Evolutionary conservation across 1,140 invertebrate genomes (phyloP).

Genomic region (Pseudomyrmex concolor): DNA sequence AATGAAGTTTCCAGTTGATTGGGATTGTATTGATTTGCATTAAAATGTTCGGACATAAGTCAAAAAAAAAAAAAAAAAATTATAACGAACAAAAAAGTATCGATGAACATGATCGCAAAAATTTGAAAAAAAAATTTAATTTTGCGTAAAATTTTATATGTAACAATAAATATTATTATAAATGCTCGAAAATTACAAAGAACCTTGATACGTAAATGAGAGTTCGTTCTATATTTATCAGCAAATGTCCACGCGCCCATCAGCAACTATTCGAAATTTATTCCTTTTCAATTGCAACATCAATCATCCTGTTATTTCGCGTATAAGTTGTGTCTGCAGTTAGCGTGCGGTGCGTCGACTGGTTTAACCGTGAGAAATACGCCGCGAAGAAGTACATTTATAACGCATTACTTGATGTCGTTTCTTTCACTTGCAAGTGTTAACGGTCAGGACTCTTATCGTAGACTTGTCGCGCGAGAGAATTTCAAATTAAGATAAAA

Average conservation of each 20-base stretch:
- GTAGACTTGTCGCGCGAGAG: too few relatives aligned
- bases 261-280: conserved; percentile 29
- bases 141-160: too few relatives aligned
- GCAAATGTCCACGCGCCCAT: conserved; percentile 26
- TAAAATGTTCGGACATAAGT: neutral
- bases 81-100: neutral
- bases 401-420: conserved; percentile 43
- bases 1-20: conserved; percentile 9
- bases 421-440: conserved; percentile 1
- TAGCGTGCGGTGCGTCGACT: neutral
- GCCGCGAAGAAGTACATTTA: conserved; percentile 27
- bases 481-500: neutral
- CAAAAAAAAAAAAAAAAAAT: neutral
- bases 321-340: conserved; percentile 23
- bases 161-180: too few relatives aligned
- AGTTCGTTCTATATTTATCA: conserved; percentile 5
- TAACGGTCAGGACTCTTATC: conserved; percentile 4
- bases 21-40: conserved; percentile 22
- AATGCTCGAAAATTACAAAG: too few relatives aligned
- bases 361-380: conserved; percentile 12
- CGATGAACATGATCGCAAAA: neutral
- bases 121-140: too few relatives aligned
- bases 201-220: neutral
- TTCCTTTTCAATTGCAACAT: conserved; percentile 41
- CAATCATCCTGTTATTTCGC: conserved; percentile 50